A percentile compares a stretch with the other conserved stretches of the same genome.
phyloP scores from a whole-genome alignment of 53 echinoderm and acorn worm species.

The Hippasteria phrygiana region DNA sequence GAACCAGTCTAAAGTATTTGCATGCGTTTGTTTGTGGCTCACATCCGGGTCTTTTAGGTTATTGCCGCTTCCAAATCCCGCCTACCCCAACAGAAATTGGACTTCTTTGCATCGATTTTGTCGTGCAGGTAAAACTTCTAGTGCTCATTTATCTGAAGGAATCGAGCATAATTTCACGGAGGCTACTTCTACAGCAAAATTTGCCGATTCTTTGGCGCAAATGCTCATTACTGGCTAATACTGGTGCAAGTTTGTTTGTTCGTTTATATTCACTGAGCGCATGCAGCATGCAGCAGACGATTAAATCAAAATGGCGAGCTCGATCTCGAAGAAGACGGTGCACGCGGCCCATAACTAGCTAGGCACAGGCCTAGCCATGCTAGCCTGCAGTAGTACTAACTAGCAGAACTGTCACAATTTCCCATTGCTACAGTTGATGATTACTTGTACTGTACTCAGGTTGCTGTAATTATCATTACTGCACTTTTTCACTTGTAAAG shows the following conservation, averaged over 20 bases:
- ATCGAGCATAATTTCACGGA: not conserved
- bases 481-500: no score
- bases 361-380: not conserved
- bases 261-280: constrained; percentile 30
- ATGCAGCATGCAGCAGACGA: not conserved
- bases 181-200: not conserved
- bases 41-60: constrained; percentile 36
- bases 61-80: constrained; percentile 15
- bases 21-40: constrained; percentile 40
- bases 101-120: not conserved
- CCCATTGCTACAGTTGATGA: no score
- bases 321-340: no score
- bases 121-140: not conserved
- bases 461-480: no score
- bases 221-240: constrained; percentile 40
- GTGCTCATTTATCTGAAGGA: not conserved
- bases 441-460: no score
- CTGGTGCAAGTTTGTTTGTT: constrained; percentile 62
- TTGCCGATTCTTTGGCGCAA: not conserved
- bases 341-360: not conserved
- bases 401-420: no score
- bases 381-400: not conserved
- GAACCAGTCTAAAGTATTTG: not conserved
- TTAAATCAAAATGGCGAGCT: constrained; percentile 50
- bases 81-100: not conserved